phyloP scores from a whole-genome alignment of 2,888 invertebrate genomes.

The Lithophane ornitopus region DNA sequence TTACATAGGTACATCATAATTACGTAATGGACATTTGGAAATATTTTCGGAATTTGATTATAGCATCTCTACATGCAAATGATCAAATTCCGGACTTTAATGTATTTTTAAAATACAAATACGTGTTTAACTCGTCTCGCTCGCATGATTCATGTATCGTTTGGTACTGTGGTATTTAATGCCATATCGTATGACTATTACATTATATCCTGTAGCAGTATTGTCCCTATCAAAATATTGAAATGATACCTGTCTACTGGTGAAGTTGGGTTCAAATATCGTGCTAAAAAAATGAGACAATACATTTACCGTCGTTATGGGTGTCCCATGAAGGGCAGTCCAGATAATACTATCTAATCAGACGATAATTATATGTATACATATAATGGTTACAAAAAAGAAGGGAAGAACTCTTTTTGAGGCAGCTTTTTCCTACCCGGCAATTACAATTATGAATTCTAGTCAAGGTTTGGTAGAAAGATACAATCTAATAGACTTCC shows the following conservation, averaged over 20 bases:
- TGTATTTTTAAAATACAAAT: constrained; percentile 49
- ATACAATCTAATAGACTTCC: constrained; percentile 43
- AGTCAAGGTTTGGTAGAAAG: constrained; percentile 39
- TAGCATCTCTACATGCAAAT: constrained; percentile 41
- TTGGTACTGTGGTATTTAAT: constrained; percentile 42
- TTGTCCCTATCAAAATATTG: constrained; percentile 32
- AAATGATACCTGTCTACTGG: background rate
- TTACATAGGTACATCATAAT: constrained; percentile 13
- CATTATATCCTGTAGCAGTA: constrained; percentile 48
- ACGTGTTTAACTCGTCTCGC: constrained; percentile 33
- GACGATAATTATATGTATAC: background rate
- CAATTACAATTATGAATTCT: constrained; percentile 28
- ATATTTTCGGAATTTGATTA: constrained; percentile 38
- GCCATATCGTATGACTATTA: constrained; percentile 44
- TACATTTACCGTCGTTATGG: background rate
- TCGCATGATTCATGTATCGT: constrained; percentile 39
- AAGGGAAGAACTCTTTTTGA: constrained; percentile 11
- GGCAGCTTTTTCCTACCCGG: background rate
- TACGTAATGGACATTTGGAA: constrained; percentile 40
- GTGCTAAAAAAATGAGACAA: background rate
- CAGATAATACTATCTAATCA: background rate
- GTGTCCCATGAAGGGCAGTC: background rate
- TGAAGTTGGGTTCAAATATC: background rate
- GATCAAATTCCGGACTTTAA: constrained; percentile 18
- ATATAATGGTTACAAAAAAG: constrained; percentile 4